phyloP scores from a whole-genome alignment of 2,797 vertebrate genomes.

The Podarcis lilfordi region DNA sequence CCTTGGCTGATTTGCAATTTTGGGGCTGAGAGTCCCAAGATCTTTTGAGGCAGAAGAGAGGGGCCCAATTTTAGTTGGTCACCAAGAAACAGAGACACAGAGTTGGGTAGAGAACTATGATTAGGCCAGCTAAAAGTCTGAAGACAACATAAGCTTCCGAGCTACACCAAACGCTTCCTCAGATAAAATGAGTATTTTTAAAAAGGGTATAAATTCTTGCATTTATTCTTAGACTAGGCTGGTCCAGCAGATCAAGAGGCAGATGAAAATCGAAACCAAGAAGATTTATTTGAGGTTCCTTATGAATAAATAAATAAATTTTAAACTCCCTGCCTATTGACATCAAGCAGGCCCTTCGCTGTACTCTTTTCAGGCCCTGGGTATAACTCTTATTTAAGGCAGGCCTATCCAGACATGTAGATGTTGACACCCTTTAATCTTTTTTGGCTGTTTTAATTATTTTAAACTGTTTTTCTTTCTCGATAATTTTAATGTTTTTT shows the following conservation, averaged over 20 bases:
- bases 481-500: no score
- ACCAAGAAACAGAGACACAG: neutral
- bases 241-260: neutral
- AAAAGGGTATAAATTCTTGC: neutral
- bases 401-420: no score
- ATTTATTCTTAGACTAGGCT: neutral
- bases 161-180: neutral
- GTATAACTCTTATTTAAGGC: no score
- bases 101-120: neutral
- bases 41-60: neutral
- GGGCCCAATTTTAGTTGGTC: neutral
- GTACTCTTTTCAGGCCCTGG: no score
- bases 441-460: no score
- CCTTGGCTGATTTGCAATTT: neutral
- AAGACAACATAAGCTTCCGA: neutral
- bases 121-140: neutral
- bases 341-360: no score
- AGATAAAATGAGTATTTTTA: fast-evolving
- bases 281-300: no score
- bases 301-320: no score
- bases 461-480: no score
- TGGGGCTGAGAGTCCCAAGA: no score
- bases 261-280: neutral
- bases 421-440: no score
- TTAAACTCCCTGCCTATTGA: no score